phyloP scores from a whole-genome alignment of 2,888 invertebrate species.

The Temnothorax unifasciatus region DNA sequence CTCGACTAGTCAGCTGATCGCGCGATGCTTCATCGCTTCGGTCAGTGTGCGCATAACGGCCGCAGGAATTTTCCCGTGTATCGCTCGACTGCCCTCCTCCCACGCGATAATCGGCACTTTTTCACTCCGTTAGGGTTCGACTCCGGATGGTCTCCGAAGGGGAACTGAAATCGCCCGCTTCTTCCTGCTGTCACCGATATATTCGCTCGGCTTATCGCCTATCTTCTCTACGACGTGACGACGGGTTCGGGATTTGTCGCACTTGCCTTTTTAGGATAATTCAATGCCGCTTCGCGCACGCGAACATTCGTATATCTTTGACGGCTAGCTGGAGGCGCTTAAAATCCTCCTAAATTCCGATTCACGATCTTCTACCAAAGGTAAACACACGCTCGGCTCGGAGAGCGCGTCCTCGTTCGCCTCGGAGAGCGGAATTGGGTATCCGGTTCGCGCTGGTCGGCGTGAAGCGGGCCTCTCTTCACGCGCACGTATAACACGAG shows the following conservation, averaged over 20 bases:
- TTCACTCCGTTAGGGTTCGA: background rate
- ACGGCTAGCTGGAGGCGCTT: background rate
- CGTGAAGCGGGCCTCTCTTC: background rate
- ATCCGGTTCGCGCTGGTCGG: constrained; percentile 22
- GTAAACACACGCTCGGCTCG: background rate
- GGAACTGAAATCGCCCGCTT: background rate
- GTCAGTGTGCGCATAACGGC: constrained; percentile 76
- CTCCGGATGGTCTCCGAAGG: background rate
- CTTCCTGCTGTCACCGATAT: constrained; percentile 1
- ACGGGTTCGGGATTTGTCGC: no score
- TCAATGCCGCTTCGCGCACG: background rate
- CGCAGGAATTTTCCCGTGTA: constrained; percentile 64
- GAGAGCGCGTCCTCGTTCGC: constrained; percentile 24
- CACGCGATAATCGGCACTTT: constrained; percentile 30
- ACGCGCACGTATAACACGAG: background rate
- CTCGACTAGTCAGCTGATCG: constrained; percentile 82
- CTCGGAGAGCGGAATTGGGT: background rate
- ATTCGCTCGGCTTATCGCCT: background rate
- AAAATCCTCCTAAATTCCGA: background rate
- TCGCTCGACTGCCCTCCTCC: constrained; percentile 23
- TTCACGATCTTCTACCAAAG: background rate
- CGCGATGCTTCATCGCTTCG: constrained; percentile 78
- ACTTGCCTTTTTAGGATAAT: background rate
- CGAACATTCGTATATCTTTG: background rate
- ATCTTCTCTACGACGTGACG: background rate